Conservation (phyloP, 2,113 vertebrate species). For the Rattus rattus region DNA sequence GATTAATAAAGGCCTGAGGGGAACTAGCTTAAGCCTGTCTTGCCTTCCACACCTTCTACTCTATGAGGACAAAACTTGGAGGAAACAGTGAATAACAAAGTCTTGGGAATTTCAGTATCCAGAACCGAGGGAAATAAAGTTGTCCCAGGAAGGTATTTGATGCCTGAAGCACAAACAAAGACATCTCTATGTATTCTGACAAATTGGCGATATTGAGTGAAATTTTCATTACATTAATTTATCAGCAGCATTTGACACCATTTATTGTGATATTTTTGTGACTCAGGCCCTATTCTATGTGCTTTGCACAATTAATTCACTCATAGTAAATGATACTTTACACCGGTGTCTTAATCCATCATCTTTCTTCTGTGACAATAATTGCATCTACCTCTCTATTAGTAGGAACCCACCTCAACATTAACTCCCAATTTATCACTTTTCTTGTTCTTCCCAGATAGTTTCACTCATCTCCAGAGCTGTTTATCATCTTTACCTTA, state of each 20-base stretch:
- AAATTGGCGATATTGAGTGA: not conserved
- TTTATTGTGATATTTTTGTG: not conserved
- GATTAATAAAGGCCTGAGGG: not conserved
- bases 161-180: not conserved
- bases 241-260: not conserved
- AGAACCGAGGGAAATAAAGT: not conserved
- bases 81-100: not conserved
- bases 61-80: not conserved
- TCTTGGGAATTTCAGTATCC: not conserved
- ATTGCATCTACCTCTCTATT: not conserved
- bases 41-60: not conserved
- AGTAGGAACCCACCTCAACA: not conserved
- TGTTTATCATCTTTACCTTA: not conserved
- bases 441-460: not conserved
- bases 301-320: conserved; percentile 1
- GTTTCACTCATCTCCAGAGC: not conserved
- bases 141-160: not conserved
- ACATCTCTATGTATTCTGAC: not conserved
- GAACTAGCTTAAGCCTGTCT: not conserved
- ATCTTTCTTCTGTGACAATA: not conserved
- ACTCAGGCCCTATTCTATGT: not conserved
- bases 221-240: conserved; percentile 1
- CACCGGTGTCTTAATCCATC: not conserved
- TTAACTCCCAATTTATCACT: not conserved
- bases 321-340: not conserved